Evolutionary conservation across 2,113 vertebrate genomes (phyloP).

Genomic region (Pterophyllum scalare): DNA sequence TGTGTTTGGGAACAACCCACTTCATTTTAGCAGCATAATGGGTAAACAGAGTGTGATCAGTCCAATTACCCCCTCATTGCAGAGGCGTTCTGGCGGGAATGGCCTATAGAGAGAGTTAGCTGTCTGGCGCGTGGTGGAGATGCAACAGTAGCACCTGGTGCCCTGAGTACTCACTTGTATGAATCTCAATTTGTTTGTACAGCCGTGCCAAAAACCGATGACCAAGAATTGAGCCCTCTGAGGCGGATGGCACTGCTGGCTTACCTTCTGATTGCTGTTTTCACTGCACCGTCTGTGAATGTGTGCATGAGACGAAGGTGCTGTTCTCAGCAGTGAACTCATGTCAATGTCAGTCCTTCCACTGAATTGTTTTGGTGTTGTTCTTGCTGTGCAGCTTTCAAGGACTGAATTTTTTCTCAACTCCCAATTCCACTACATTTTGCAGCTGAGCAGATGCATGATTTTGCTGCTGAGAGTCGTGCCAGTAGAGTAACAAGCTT

Average conservation of each 20-base stretch:
- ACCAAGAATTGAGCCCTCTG: conserved; percentile 54
- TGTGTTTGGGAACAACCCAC: conserved; percentile 72
- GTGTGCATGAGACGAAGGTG: conserved; percentile 43
- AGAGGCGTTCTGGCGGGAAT: conserved; percentile 69
- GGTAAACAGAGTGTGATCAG: conserved; percentile 79
- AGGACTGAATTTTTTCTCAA: conserved; percentile 21
- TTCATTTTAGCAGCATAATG: conserved; percentile 76
- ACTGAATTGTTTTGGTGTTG: conserved; percentile 15
- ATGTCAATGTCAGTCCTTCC: conserved; percentile 21
- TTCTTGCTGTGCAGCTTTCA: conserved; percentile 30
- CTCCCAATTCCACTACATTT: conserved; percentile 3
- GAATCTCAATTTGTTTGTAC: conserved; percentile 77
- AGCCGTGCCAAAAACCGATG: conserved; percentile 49
- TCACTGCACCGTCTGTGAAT: conserved; percentile 20
- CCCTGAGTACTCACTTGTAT: conserved; percentile 66
- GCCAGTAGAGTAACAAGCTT: conserved; percentile 14
- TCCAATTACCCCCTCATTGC: conserved; percentile 79
- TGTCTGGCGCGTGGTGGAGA: conserved; percentile 53
- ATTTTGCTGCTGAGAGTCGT: conserved; percentile 29
- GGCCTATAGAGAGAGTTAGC: conserved; percentile 61
- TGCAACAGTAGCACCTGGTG: conserved; percentile 75
- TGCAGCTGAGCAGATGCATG: conserved; percentile 31
- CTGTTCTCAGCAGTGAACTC: conserved; percentile 52
- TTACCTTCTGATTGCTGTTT: conserved; percentile 48
- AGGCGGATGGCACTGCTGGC: conserved; percentile 26